Base-by-base conservation (phyloP, 2,797 vertebrate genomes). In the Rhynchotus rufescens region DNA sequence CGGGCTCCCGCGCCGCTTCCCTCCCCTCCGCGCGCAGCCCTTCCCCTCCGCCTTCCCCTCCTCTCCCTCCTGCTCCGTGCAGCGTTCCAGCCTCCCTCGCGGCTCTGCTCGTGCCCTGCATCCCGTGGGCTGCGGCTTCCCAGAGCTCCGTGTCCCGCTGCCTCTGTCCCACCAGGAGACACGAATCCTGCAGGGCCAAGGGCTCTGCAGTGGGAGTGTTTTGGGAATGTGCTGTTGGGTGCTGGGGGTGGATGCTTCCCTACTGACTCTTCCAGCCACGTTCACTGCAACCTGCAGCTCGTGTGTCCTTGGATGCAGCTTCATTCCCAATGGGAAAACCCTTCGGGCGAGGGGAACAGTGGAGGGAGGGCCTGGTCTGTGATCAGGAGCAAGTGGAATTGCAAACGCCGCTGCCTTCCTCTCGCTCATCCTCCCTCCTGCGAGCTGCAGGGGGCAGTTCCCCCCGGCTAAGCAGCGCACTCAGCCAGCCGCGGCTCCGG, bases 381-480 rank as follows among this genome's bases (percentile, higher is more conserved):
- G 2, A 1, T 3, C 21, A 34, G 30, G 16, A 73, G 57, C 54
- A 69, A 87, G 93, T 12, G 4, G 1, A 2, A 0, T 78, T 86
- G 49, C 22, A 28, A 93, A 75, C 10, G 4, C 56, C 11, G 2
- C 14, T 8, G 2, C 34, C 30, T 90, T 85, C 10, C 20, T 64
- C 40, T 75, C n/a, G 67, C 66, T 64, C 49, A 45, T 45, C 8
- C 49, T 77, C 3, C 9, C 28, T 83, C 65, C 45, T 20, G 40
- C 66, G 76, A 79, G 86, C 88, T 80, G 79, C 76, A 81, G 80
- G 78, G 85, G 84, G 81, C 91, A 96, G 92, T 94, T 89, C 54
- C 62, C 74, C 2, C 2, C 15, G 81, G 83, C 93, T 93, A 92
- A 93, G 84, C 94, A 89, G 90, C 94, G 73, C 78, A 78, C 86